Evolutionary conservation across 2,113 vertebrate species (phyloP), one percentile per base, ranked within the genome.

Genomic region (Polypterus senegalus): DNA sequence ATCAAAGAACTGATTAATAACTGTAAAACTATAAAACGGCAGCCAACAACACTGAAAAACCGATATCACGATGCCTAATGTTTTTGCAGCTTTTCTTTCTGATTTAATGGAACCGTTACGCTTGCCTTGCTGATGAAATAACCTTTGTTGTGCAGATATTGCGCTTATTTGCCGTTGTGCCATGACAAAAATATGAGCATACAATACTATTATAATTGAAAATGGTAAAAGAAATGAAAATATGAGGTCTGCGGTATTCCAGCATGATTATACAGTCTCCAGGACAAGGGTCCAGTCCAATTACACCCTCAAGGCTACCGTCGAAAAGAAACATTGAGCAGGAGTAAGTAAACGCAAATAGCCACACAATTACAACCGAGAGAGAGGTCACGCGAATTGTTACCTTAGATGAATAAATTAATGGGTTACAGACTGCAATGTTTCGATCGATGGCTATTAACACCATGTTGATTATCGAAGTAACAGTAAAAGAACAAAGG

Each of bases 51-150:
- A 11, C 3, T 53, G 8, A 46, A 60, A 65, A 10, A 60, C 44
- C 6, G 46, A 11, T 3, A 65, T 56, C 9, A 65, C 58, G n/a
- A 65, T 60, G 4, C 63, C 57, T 44, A 65, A 59, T 11, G 63
- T 60, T 59, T 65, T 65, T 46, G 48, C 46, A 47, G 63, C 44
- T 51, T 54, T 65, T 11, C 7, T 6, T 5, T 65, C 57, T 49
- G 46, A 54, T 9, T 44, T 59, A 47, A 9, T 59, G 4, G 44
- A 59, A 11, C 47, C 44, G n/a, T 49, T 64, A 27, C 27, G 27
- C 47, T 53, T 55, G 43, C 46, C n/a, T 49, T 6, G 10, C 47
- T 44, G 9, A 44, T 11, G 3, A 59, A 6, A n/a, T 44, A 11
- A 10, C 8, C 10, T 11, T 52, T 59, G 27, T 7, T 49, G 45